Base-by-base conservation (phyloP, 2,113 vertebrate genomes). In the Pyrgilauda ruficollis region DNA sequence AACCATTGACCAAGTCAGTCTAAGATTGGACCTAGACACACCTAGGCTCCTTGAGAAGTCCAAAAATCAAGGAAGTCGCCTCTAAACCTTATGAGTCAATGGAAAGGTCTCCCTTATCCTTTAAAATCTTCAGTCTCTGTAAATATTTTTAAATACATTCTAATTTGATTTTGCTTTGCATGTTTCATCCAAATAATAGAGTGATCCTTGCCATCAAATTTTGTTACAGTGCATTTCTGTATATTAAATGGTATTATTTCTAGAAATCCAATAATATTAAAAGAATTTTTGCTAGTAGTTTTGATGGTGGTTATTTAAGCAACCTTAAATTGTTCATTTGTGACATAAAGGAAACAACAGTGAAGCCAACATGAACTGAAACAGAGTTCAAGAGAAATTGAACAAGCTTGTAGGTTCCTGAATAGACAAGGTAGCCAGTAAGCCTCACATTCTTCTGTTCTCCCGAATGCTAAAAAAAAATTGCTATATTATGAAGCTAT, bases 341-440 rank as follows among this genome's bases (percentile, higher is more conserved):
- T 26, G 17, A 43, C 5, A 18, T 41, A 50, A 74, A 66, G 33
- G 33, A 59, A 74, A 20, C 12, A 59, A 52, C 5, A 31, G 15
- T 35, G 46, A 37, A 35, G 3, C 5, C 19, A 63, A 33, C 5
- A 20, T 13, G 31, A 61, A 55, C 24, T 35, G 10, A 63, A 44
- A 5, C 9, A 46, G 41, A 58, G 5, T 13, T 37, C 26, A 70
- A 53, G 66, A 30, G 20, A 63, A 55, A 3, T 9, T 73, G 24
- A 9, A 28, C 64, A 44, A 72, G 6, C 8, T 49, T 56, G 7
- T 35, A 30, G 6, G 3, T 56, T 79, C 27, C 79, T 44, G 35
- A 20, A 17, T 21, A 58, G 0, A 3, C 3, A 24, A 13, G 33
- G 7, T 7, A 58, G 26, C 0, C 10, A 31, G 16, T n/a, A 70